Evolutionary conservation across 2,888 invertebrate species (phyloP).

Genomic region (Anorthoa munda): DNA sequence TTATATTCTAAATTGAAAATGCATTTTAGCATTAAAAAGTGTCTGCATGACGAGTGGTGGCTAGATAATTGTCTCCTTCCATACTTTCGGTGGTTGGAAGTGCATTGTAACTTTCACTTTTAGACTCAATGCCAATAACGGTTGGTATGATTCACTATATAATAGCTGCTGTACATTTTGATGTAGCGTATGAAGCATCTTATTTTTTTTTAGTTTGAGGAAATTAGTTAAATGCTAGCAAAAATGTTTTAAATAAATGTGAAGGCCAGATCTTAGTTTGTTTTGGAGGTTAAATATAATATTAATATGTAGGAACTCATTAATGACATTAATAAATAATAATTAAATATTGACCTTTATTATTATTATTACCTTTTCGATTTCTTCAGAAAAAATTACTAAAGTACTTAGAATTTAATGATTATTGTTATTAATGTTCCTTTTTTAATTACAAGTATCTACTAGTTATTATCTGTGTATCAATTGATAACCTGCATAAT

Average conservation of each 20-base stretch:
- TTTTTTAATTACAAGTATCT: conserved; percentile 23
- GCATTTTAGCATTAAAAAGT: conserved; percentile 48
- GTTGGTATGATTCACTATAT: conserved; percentile 86
- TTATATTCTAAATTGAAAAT: conserved; percentile 31
- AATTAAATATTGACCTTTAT: conserved; percentile 7
- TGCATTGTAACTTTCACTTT: conserved; percentile 89
- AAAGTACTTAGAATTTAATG: neutral
- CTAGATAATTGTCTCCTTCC: conserved; percentile 78
- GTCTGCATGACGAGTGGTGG: conserved; percentile 48
- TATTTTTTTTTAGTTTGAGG: conserved; percentile 13
- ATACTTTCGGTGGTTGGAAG: conserved; percentile 81
- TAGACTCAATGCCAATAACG: conserved; percentile 88
- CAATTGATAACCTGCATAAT: conserved; percentile 41
- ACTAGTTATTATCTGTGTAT: conserved; percentile 24
- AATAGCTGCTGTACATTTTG: conserved; percentile 68
- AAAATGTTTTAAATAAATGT: conserved; percentile 20
- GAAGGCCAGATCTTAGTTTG: conserved; percentile 11
- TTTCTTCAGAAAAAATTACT: neutral
- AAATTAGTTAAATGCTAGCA: conserved; percentile 2
- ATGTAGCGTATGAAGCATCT: conserved; percentile 58
- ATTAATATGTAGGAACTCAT: neutral
- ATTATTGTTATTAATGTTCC: conserved; percentile 8
- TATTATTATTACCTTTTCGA: neutral
- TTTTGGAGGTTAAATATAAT: conserved; percentile 3
- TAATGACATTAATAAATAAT: conserved; percentile 1